Percentiles rank a stretch among this genome's conserved stretches.
phyloP scores from a whole-genome alignment of 2,797 vertebrate species.

The Manis crassicaudata region DNA sequence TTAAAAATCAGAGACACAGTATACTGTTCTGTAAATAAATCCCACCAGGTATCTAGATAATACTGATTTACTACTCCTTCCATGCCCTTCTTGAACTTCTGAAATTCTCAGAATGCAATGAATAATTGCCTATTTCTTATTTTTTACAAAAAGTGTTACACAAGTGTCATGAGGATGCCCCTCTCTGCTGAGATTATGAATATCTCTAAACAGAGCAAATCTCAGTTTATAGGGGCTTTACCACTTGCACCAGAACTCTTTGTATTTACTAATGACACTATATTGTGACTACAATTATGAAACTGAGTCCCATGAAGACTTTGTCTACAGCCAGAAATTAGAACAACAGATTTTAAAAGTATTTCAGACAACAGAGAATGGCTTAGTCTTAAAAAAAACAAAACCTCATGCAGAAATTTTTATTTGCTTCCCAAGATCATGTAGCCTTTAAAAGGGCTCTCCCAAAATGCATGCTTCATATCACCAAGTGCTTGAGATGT shows the following conservation, averaged over 20 bases:
- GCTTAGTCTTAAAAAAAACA: not conserved
- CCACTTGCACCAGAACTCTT: not conserved
- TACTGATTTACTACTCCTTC: not conserved
- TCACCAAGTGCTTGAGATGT: not conserved
- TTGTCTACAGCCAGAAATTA: not conserved
- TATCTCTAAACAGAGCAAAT: not conserved
- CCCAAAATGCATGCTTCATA: not conserved
- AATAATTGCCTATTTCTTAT: not conserved
- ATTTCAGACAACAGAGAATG: slow-evolving; percentile 13
- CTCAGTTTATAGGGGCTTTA: not conserved
- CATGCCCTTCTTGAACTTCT: not conserved
- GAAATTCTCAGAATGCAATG: not conserved
- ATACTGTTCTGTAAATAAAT: not conserved
- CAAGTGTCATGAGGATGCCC: not conserved
- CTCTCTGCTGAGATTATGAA: not conserved
- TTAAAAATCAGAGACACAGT: not conserved
- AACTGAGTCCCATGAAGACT: not conserved
- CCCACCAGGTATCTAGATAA: not conserved
- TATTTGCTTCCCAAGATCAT: not conserved
- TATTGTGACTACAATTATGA: not conserved
- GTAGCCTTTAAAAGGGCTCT: not conserved
- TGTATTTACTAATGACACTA: not conserved
- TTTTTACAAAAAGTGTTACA: not conserved
- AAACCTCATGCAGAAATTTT: not conserved
- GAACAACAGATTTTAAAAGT: slow-evolving; percentile 8